These are phyloP conservation scores for Cephalopholis sonnerati DNA, from an alignment of 2,113 vertebrate genomes.

Conservation along the genomic window DNA sequence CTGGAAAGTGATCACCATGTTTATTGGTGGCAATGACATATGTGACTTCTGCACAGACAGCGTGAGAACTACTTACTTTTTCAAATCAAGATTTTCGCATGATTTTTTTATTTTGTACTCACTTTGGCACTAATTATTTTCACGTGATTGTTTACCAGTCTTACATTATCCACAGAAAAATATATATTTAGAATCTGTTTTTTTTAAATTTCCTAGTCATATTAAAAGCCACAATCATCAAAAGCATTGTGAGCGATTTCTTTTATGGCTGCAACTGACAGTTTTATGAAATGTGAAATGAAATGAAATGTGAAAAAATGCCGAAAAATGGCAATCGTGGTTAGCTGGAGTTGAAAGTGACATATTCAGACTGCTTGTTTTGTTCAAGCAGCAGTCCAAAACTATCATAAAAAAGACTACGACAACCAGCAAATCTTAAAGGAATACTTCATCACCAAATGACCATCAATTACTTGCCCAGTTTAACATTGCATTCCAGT, in stretches of 20 bases:
- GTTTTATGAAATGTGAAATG: not conserved
- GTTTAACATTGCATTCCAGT: too few species aligned
- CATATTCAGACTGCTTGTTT: not conserved
- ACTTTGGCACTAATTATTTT: not conserved
- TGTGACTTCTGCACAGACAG: slow-evolving; percentile 90
- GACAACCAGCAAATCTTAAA: not conserved
- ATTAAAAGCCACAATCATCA: not conserved
- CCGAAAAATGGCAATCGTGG: not conserved
- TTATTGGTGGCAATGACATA: slow-evolving; percentile 89
- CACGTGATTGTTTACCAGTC: not conserved
- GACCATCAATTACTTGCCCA: too few species aligned
- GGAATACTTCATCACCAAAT: too few species aligned
- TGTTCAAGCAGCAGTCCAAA: not conserved
- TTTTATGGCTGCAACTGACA: not conserved
- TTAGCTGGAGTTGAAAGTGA: not conserved
- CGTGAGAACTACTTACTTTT: slow-evolving; percentile 78
- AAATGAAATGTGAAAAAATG: not conserved
- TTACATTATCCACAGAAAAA: not conserved
- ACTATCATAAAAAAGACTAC: not conserved
- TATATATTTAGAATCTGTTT: not conserved
- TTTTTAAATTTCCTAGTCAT: not conserved
- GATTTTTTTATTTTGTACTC: not conserved
- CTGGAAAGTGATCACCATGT: slow-evolving; percentile 95
- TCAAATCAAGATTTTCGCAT: not conserved
- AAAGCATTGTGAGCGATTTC: not conserved